These are phyloP conservation scores for Pelodiscus sinensis DNA, from an alignment of 2,113 vertebrate genomes.

Conservation along the genomic window DNA sequence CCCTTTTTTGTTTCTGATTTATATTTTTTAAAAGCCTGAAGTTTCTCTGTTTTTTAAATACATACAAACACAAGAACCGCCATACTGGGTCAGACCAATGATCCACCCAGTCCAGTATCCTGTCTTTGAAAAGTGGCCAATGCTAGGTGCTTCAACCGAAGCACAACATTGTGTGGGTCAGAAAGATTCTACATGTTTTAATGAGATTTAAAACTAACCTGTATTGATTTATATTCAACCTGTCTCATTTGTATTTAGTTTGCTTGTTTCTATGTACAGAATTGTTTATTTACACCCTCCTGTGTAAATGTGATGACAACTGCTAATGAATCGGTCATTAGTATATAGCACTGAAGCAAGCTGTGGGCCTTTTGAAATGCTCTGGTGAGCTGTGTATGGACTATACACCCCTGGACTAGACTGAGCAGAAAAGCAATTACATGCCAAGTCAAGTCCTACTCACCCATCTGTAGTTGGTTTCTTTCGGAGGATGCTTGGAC, in stretches of 20 bases:
- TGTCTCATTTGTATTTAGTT: not conserved
- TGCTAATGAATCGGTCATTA: not conserved
- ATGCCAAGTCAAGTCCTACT: conserved; percentile 56
- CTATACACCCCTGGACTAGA: not conserved
- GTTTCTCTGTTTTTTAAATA: conserved; percentile 7
- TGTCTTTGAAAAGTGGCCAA: too few relatives aligned
- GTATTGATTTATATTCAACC: not conserved
- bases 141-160: not conserved
- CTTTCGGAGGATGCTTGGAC: conserved; percentile 97
- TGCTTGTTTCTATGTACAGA: not conserved
- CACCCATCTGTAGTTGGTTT: conserved; percentile 94
- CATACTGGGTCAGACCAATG: too few relatives aligned
- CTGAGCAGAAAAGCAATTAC: not conserved
- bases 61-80: too few relatives aligned
- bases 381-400: not conserved
- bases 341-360: not conserved
- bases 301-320: not conserved
- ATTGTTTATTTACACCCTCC: not conserved
- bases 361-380: not conserved
- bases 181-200: not conserved
- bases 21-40: not conserved
- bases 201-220: not conserved
- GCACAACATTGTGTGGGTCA: not conserved
- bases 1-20: not conserved
- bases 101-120: too few relatives aligned